Conservation (phyloP, 2,797 vertebrate species). For the Podargus strigoides region DNA sequence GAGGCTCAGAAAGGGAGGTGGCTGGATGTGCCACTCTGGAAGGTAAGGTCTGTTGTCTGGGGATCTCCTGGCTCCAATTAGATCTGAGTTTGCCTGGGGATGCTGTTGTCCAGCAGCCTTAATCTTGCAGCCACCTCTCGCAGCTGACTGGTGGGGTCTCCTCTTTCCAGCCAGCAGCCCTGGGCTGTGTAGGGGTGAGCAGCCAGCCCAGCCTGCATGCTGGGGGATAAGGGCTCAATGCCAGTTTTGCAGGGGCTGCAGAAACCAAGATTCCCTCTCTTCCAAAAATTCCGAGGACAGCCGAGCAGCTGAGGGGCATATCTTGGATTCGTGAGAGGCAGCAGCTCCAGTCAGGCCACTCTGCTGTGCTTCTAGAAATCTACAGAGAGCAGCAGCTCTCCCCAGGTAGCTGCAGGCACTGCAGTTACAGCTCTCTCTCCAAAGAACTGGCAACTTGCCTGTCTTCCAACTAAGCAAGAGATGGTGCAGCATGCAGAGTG, state of each 20-base stretch:
- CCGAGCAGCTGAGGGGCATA: background rate
- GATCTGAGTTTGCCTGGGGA: background rate
- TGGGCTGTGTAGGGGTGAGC: background rate
- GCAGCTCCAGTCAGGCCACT: background rate
- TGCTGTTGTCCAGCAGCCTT: background rate
- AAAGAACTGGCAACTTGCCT: background rate
- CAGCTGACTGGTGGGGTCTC: background rate
- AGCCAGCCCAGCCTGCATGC: rapidly evolving
- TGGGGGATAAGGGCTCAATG: rapidly evolving
- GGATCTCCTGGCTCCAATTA: background rate
- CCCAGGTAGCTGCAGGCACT: background rate
- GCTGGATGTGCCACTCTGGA: background rate
- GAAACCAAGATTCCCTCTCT: background rate
- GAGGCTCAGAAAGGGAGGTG: background rate
- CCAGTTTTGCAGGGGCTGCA: background rate
- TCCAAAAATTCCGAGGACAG: background rate
- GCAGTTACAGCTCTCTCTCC: background rate
- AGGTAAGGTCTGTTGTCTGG: background rate
- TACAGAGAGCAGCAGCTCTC: background rate
- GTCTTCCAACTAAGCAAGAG: background rate
- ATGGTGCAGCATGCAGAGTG: rapidly evolving
- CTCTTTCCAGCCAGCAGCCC: background rate
- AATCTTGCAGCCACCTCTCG: background rate
- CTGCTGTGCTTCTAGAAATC: background rate
- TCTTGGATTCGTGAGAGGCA: background rate